Evolutionary conservation across 37 sponge, comb jelly and placozoan species (phyloP).

Genomic region (Tethya wilhelma): DNA sequence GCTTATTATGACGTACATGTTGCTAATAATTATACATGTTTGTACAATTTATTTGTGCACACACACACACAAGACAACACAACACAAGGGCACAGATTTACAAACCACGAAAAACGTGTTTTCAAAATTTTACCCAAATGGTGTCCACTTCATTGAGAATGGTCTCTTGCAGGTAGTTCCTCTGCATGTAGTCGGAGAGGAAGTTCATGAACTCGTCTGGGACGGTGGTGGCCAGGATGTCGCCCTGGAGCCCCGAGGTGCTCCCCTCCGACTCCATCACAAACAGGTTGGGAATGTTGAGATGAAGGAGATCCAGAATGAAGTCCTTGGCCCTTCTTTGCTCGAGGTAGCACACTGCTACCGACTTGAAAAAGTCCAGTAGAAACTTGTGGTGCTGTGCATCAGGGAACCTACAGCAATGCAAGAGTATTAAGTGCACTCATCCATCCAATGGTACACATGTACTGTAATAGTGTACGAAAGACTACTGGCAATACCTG

Average conservation of each 20-base stretch:
- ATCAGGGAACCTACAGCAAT: constrained; percentile 34
- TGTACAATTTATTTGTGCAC: neutral
- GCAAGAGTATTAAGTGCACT: neutral
- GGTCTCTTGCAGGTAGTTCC: constrained; percentile 13
- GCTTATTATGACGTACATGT: too few relatives aligned
- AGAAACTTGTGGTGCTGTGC: constrained; percentile 48
- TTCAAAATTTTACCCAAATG: constrained; percentile 38
- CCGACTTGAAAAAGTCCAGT: constrained; percentile 46
- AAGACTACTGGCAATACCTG: constrained; percentile 1
- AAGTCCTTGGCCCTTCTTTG: constrained; percentile 37
- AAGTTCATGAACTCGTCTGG: constrained; percentile 36
- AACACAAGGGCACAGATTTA: too few relatives aligned
- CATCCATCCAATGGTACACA: neutral
- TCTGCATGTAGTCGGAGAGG: constrained; percentile 47
- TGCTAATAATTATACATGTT: neutral
- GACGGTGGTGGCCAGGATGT: constrained; percentile 27
- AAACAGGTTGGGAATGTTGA: constrained; percentile 46
- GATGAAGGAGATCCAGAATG: constrained; percentile 38
- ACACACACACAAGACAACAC: neutral
- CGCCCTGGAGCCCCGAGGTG: constrained; percentile 25
- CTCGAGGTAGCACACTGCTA: constrained; percentile 25
- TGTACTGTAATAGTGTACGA: neutral
- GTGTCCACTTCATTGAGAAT: constrained; percentile 17
- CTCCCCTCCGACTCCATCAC: constrained; percentile 24
- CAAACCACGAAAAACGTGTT: too few relatives aligned